phyloP scores from a whole-genome alignment of 2,113 vertebrate genomes.

The Zingel zingel region DNA sequence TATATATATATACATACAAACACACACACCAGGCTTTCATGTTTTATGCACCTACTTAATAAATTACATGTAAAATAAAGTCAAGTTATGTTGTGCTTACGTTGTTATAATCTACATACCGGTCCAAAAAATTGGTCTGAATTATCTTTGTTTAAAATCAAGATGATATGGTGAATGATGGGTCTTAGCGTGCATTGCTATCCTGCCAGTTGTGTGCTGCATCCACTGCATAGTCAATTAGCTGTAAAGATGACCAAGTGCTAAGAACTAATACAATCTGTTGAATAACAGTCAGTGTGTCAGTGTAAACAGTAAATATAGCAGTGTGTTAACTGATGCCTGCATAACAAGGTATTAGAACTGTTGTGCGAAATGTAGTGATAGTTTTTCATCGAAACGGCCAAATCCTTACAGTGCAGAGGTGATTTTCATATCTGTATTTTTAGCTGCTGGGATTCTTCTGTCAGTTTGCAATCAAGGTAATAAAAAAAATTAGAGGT shows the following conservation, averaged over 20 bases:
- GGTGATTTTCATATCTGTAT: not conserved
- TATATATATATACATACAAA: no score
- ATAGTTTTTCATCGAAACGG: not conserved
- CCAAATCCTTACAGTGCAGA: not conserved
- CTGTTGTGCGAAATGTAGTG: not conserved
- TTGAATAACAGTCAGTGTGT: slow-evolving; percentile 7
- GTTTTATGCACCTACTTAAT: not conserved
- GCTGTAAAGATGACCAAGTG: slow-evolving; percentile 18
- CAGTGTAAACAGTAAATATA: slow-evolving; percentile 13
- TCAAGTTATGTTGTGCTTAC: not conserved
- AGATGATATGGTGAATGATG: slow-evolving; percentile 7
- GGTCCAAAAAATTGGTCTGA: no score
- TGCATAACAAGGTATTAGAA: not conserved
- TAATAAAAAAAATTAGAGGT: slow-evolving; percentile 15
- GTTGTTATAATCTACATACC: no score
- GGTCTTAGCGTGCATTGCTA: not conserved
- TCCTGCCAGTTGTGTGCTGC: slow-evolving; percentile 10
- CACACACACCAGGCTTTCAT: not conserved
- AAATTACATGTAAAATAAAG: not conserved
- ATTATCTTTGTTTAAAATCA: not conserved
- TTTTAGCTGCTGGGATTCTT: slow-evolving; percentile 5
- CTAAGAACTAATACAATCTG: slow-evolving; percentile 23
- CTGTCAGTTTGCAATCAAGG: slow-evolving; percentile 26
- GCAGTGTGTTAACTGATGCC: not conserved
- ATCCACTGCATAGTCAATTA: slow-evolving; percentile 9